These are phyloP conservation scores for Chloromyia formosa DNA, from an alignment of 2,888 invertebrate genomes.

Conservation along the genomic window DNA sequence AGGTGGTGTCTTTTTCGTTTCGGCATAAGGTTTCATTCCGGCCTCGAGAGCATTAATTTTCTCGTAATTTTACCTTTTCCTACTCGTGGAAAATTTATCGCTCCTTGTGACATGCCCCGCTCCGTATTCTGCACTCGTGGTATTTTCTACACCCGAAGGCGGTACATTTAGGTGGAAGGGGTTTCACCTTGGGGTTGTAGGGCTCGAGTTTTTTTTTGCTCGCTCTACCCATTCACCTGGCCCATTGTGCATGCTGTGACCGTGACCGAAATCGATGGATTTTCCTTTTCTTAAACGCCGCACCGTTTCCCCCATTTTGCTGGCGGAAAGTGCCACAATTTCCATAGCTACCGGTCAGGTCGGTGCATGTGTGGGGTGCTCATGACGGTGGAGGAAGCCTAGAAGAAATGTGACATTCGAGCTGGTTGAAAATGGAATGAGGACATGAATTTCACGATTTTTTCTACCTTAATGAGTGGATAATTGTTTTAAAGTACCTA, in stretches of 20 bases:
- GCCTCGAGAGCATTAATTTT: slow-evolving; percentile 32
- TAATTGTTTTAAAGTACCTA: no score
- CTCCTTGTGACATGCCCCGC: neutral
- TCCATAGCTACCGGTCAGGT: neutral
- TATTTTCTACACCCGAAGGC: neutral
- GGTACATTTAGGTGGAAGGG: neutral
- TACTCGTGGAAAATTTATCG: slow-evolving; percentile 14
- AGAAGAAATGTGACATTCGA: neutral
- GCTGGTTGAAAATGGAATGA: slow-evolving; percentile 20
- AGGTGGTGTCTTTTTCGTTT: slow-evolving; percentile 30
- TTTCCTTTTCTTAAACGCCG: slow-evolving; percentile 8
- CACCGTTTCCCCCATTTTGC: neutral
- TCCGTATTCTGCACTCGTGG: neutral
- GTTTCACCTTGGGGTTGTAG: neutral
- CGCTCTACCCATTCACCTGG: neutral
- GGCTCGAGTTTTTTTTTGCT: neutral
- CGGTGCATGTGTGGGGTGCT: neutral
- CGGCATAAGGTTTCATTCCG: slow-evolving; percentile 21
- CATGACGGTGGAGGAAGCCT: neutral
- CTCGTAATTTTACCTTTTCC: slow-evolving; percentile 34
- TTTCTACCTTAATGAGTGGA: no score
- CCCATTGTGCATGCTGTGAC: slow-evolving; percentile 10
- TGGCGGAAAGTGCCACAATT: neutral
- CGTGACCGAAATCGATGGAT: slow-evolving; percentile 39
- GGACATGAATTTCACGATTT: neutral